Evolutionary conservation across 1,140 invertebrate genomes (phyloP).

Genomic region (Nasonia giraulti): DNA sequence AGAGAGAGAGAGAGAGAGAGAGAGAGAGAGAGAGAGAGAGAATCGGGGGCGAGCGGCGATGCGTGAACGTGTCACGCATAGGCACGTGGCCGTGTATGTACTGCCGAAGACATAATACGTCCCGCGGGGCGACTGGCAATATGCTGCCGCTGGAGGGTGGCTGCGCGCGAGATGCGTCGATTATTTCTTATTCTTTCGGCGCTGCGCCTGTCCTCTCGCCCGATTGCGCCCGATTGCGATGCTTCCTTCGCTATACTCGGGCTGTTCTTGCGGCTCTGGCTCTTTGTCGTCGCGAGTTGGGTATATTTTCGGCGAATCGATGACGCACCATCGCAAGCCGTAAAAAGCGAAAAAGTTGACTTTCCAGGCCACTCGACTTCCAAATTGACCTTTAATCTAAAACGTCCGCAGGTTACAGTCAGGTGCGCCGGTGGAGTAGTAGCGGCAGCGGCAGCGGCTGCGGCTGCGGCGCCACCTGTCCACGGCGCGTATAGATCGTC

Average conservation of each 20-base stretch:
- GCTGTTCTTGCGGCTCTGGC: too few relatives aligned
- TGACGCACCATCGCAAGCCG: too few relatives aligned
- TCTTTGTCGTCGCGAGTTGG: too few relatives aligned
- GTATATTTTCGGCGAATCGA: too few relatives aligned
- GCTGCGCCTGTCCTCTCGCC: conserved; percentile 2
- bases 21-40: conserved; percentile 56
- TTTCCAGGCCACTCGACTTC: conserved; percentile 2
- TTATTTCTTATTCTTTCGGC: conserved; percentile 45
- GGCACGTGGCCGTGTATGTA: conserved; percentile 70
- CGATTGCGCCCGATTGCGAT: conserved; percentile 33
- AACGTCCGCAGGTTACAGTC: too few relatives aligned
- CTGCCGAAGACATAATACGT: conserved; percentile 51
- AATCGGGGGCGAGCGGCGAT: conserved; percentile 59
- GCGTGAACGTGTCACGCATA: conserved; percentile 74
- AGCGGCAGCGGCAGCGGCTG: too few relatives aligned
- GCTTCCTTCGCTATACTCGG: background rate
- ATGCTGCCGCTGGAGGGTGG: background rate
- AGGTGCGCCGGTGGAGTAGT: too few relatives aligned
- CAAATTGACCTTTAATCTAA: conserved; percentile 43
- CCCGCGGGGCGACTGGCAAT: conserved; percentile 42
- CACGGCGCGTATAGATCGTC: background rate
- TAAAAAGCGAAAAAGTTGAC: too few relatives aligned
- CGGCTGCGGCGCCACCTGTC: background rate
- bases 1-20: conserved; percentile 55
- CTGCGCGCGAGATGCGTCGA: conserved; percentile 7